These are phyloP conservation scores for Nudaria mundana DNA, from an alignment of 2,888 invertebrate species.

Conservation along the genomic window DNA sequence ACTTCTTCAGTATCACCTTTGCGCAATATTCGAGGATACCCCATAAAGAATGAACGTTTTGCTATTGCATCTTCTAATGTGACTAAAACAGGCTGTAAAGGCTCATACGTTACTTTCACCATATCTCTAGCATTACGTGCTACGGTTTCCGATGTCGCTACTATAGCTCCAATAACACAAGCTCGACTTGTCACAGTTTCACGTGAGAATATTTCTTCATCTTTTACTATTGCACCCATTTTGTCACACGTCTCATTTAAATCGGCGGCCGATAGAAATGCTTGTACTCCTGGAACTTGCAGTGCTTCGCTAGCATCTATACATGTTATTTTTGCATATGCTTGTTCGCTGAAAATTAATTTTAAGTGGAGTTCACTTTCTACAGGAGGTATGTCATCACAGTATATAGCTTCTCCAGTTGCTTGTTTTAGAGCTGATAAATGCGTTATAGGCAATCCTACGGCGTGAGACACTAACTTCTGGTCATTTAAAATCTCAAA, in stretches of 20 bases:
- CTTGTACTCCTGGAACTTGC: conserved; percentile 87
- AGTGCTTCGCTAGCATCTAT: conserved; percentile 90
- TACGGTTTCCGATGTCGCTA: conserved; percentile 87
- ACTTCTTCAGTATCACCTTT: conserved; percentile 85
- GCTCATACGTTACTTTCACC: conserved; percentile 90
- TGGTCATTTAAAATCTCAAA: conserved; percentile 71
- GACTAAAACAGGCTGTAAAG: conserved; percentile 87
- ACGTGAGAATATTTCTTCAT: conserved; percentile 91
- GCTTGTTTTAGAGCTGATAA: conserved; percentile 93
- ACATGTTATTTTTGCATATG: conserved; percentile 88
- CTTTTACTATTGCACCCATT: conserved; percentile 87
- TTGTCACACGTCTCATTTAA: conserved; percentile 83
- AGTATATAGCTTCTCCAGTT: conserved; percentile 94
- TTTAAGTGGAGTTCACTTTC: conserved; percentile 89
- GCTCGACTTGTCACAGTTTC: conserved; percentile 88
- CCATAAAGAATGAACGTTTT: conserved; percentile 83
- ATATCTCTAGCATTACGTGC: conserved; percentile 90
- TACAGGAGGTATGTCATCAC: conserved; percentile 90
- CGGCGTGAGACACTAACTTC: conserved; percentile 82
- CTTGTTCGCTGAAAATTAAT: conserved; percentile 88
- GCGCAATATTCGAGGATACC: conserved; percentile 74
- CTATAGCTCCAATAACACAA: conserved; percentile 89
- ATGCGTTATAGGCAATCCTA: conserved; percentile 91
- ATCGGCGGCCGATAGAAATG: conserved; percentile 89
- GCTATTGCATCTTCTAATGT: conserved; percentile 93